Evolutionary conservation across 2,888 invertebrate species (phyloP), one percentile per base, ranked within the genome.

Genomic region (Epistrophella euchroma): DNA sequence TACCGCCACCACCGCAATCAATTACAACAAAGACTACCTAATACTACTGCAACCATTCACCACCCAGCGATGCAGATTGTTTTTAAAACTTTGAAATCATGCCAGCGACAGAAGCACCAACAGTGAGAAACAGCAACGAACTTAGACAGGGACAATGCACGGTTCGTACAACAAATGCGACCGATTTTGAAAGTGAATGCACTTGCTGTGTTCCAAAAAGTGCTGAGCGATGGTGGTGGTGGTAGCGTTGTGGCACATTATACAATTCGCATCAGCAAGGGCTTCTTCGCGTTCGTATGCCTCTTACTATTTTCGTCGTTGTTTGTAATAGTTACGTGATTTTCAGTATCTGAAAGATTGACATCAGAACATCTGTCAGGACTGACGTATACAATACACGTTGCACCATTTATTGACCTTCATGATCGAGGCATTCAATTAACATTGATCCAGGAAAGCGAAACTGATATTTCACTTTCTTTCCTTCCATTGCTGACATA

Each of bases 131-230:
- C 43, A 64, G 45, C 32, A 35, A 37, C 50, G 37, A 19, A 52
- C 56, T 52, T 35, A 35, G 37, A 40, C 47, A 52, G 52, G 52
- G 52, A 28, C 25, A 52, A 15, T 28, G 52, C 7, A 52, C 25
- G 25, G 22, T 37, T 50, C 6, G 37, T 45, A 1, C 52, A 70
- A 32, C 58, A 43, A 72, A 70, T 55, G 25, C 86, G 71, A 78
- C 82, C 86, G 50, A 78, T 78, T n/a, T n/a, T 19, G 78, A 86
- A 86, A 86, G 82, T 77, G 77, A 86, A 77, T 86, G 82, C 82
- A 78, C 73, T 86, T 81, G 76, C 28, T 76, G 66, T 58, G 64
- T 40, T 47, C 32, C 37, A 32, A 32, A 9, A 32, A 66, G 35
- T 22, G 9, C 35, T 10, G 7, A 11, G 19, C 35, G n/a, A 4